Evolutionary conservation across 2,113 vertebrate genomes (phyloP), one percentile per base, ranked within the genome.

Genomic region (Strigops habroptila): DNA sequence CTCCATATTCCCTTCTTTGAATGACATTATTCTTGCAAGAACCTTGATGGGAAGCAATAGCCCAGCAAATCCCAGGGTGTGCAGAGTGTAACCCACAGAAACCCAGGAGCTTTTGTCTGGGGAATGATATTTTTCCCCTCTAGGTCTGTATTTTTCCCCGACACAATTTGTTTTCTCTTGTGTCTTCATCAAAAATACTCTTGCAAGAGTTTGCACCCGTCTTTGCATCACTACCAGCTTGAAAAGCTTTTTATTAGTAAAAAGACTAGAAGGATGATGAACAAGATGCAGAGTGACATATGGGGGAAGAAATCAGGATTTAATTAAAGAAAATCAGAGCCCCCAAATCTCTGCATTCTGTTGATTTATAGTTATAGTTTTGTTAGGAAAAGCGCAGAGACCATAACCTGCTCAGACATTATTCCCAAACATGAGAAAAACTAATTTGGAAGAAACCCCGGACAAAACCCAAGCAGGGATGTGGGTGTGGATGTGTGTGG

Each of bases 31-130:
- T 51, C 73, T 73, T 21, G 30, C 21, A 37, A 78, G 17, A 46
- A 67, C 7, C 33, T 81, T 5, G 23, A 48, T 39, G 30, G 37
- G 62, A 85, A 95, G 60, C 2, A 85, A 43, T 6, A 68, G 7
- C 57, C 49, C 44, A 43, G 48, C 3, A 28, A 91, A n/a, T 73
- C 59, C 51, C 48, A 18, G 12, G 18, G 17, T 10, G 25, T 67
- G 9, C 25, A 65, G 59, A 88, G 49, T 3, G 18, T 53, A 63
- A 19, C 8, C 41, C 73, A 83, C 2, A 0, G 74, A 89, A 94
- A 33, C 1, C 27, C 0, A 0, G 18, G 37, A 43, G 33, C 7
- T 85, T 71, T 63, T 9, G 1, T 5, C 22, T 5, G 1, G 13
- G n/a, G 37, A 74, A 60, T 27, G 51, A 57, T 33, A 12, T 44